Evolutionary conservation across 2,797 vertebrate species (phyloP).

Genomic region (Hozukius guyotensis): DNA sequence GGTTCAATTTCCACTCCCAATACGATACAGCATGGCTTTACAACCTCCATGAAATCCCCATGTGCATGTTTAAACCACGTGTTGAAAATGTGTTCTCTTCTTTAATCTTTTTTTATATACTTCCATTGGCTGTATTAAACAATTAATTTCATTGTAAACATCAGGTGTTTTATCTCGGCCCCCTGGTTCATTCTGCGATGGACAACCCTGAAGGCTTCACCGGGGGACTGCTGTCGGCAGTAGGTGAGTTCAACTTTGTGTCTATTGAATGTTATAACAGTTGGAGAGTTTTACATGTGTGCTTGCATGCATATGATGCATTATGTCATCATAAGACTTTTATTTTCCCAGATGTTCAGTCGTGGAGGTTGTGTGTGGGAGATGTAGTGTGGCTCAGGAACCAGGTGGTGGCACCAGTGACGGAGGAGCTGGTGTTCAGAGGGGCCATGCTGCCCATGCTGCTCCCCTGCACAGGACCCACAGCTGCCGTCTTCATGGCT

Average conservation of each 20-base stretch:
- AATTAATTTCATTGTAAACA: slow-evolving; percentile 11
- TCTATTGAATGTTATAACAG: not conserved
- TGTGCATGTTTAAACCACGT: slow-evolving; percentile 45
- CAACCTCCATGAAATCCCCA: slow-evolving; percentile 26
- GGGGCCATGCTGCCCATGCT: slow-evolving; percentile 89
- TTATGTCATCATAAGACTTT: slow-evolving; percentile 12
- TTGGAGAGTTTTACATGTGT: slow-evolving; percentile 16
- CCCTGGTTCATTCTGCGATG: slow-evolving; percentile 37
- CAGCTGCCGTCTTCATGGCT: slow-evolving; percentile 80
- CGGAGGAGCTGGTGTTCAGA: slow-evolving; percentile 88
- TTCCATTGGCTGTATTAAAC: slow-evolving; percentile 4
- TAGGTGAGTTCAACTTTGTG: slow-evolving; percentile 73
- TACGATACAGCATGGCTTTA: slow-evolving; percentile 2
- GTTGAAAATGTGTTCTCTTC: slow-evolving; percentile 6
- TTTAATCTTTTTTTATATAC: slow-evolving; percentile 15
- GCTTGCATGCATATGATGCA: slow-evolving; percentile 41
- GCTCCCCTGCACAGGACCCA: slow-evolving; percentile 82
- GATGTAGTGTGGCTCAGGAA: slow-evolving; percentile 88
- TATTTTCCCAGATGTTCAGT: slow-evolving; percentile 77
- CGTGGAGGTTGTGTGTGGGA: slow-evolving; percentile 78
- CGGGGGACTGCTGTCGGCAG: slow-evolving; percentile 74
- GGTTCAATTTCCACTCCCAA: slow-evolving; percentile 4
- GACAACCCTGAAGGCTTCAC: slow-evolving; percentile 77
- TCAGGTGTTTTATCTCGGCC: slow-evolving; percentile 58
- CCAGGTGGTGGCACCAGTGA: slow-evolving; percentile 88